Evolutionary conservation across 35 echinoderm and acorn worm genomes (phyloP), one percentile per base, ranked within the genome.

Genomic region (Acanthaster planci): DNA sequence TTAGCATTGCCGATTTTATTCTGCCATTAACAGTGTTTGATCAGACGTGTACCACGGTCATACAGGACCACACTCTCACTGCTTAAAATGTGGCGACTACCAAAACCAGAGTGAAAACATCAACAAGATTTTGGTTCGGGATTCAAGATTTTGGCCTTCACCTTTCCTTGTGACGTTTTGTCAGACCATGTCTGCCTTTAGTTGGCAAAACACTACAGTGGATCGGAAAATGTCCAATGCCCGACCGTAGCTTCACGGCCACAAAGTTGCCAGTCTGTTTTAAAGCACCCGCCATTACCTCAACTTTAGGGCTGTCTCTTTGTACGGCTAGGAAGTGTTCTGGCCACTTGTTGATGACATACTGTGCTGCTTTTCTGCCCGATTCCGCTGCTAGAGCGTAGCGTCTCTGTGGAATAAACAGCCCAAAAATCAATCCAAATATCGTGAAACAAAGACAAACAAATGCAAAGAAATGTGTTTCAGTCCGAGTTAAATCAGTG

Each of bases 251-350:
- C 31, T 26, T 38, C 26, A 18, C 23, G 34, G 12, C 55, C 55
- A 57, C 22, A 57, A n/a, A 57, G 12, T 22, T 57, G 12, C 17
- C n/a, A 68, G 5, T 68, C 5, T 3, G 60, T 37, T 1, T 19
- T 1, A 42, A 79, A 22, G 12, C 15, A 37, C 34, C 81, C 6
- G 8, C 26, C 37, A 72, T 55, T 76, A 97, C 89, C 90, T 92
- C 94, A 67, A 92, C 87, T 79, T 92, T 89, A 36, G 94, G 94
- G 78, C 90, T 87, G 84, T 97, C 90, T 29, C 90, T 59, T 34
- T 92, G 86, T 68, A 86, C 47, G 16, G 89, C 90, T 29, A 86
- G 30, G 47, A 97, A 97, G 51, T 92, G 18, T 17, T 97, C 59
- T 32, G 94, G 94, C 59, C 86, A 81, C 35, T 39, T 90, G 17